Percentiles rank a stretch among this genome's conserved stretches.
phyloP scores from a whole-genome alignment of 2,113 vertebrate genomes.

The Forbesichthys agassizii region DNA sequence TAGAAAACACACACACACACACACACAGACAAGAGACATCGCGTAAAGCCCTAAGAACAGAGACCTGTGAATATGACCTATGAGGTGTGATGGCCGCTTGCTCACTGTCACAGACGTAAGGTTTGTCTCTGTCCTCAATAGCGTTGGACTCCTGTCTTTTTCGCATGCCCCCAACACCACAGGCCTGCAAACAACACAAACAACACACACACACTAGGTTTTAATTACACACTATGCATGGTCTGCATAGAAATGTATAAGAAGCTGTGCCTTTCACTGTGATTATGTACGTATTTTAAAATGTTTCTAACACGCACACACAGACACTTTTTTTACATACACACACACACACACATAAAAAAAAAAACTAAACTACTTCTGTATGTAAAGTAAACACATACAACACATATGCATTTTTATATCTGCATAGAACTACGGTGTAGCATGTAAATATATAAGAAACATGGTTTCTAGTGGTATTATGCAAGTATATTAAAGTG shows the following conservation, averaged over 20 bases:
- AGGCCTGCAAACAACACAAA: constrained; percentile 74
- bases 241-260: background rate
- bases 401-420: background rate
- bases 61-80: background rate
- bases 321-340: background rate
- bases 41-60: background rate
- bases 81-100: constrained; percentile 21
- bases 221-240: background rate
- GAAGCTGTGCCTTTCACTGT: background rate
- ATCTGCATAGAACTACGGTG: background rate
- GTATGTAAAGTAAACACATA: too few relatives aligned
- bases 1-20: constrained; percentile 53
- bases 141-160: constrained; percentile 87
- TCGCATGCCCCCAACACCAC: constrained; percentile 88
- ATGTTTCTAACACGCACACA: constrained; percentile 12
- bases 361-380: background rate
- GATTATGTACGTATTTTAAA: background rate
- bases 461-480: background rate
- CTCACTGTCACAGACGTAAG: constrained; percentile 96
- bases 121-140: constrained; percentile 92
- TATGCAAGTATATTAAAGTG: background rate
- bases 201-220: constrained; percentile 29
- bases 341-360: constrained; percentile 14
- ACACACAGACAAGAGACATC: background rate
- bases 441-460: background rate